Base-by-base conservation (phyloP, 2,888 invertebrate species). In the Abrostola triplasia region DNA sequence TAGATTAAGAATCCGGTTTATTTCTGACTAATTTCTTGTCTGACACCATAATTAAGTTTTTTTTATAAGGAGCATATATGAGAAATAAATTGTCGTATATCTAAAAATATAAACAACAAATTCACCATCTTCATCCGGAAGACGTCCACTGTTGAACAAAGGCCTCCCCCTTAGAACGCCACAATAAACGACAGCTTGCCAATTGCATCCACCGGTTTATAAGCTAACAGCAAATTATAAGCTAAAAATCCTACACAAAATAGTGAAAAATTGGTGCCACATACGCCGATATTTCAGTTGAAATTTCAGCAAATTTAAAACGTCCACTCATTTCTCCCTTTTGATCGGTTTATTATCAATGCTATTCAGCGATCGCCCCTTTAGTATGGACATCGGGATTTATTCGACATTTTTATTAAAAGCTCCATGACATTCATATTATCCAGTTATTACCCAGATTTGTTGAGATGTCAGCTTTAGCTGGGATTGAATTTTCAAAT, bases 391-490 rank as follows among this genome's bases (percentile, higher is more conserved):
- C 35, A 53, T 24, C 9, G 13, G 50, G 47, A 49, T 64, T 64
- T 59, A 69, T 69, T 49, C 35, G 38, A 48, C 13, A 24, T 54
- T 69, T 57, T 58, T 60, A 59, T 64, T 60, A 42, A 71, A 69
- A 47, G 75, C 55, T 69, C 57, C 58, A 41, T 58, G 49, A 47
- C 36, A 40, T 57, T 38, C 24, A 36, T 24, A 52, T 60, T 47
- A 60, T 56, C n/a, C 44, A 44, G 64, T 40, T 69, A 64, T 48
- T 58, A 52, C 44, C 8, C 12, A 49, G 65, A 56, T 64, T 47
- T 57, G 55, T 52, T 63, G 13, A 47, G 47, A 36, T 41, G n/a
- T 42, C 57, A 47, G 24, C 11, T 36, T 41, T 6, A 24, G 35
- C 11, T 5, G 38, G 11, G 9, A 8, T 35, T 41, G 47, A 52